phyloP scores from a whole-genome alignment of 2,113 vertebrate genomes.

The Thalassarche chlororhynchos region DNA sequence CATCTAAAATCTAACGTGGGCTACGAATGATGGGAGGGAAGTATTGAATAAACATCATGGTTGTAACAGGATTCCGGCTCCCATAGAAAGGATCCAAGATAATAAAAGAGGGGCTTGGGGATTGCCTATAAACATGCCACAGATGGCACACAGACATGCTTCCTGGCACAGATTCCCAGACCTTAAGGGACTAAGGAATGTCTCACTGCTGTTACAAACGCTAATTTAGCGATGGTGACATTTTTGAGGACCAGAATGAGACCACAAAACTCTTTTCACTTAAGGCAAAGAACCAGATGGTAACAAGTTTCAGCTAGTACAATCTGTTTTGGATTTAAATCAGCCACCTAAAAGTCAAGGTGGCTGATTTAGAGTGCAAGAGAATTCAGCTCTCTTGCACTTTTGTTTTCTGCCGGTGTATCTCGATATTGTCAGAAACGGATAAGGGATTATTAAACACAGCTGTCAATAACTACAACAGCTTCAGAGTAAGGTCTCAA shows the following conservation, averaged over 20 bases:
- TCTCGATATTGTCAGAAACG: accelerated
- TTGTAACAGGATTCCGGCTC: background rate
- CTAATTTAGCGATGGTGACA: slow-evolving; percentile 16
- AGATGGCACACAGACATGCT: slow-evolving; percentile 27
- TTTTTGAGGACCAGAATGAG: slow-evolving; percentile 41
- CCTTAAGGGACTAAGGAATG: background rate
- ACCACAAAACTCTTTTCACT: slow-evolving; percentile 56
- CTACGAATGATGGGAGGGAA: background rate
- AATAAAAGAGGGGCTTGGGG: background rate
- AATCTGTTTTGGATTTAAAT: background rate
- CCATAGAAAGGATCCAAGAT: background rate
- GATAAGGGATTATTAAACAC: background rate
- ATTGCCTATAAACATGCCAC: background rate
- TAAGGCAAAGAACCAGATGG: slow-evolving; percentile 34
- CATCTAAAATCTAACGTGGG: background rate
- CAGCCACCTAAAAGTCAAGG: background rate
- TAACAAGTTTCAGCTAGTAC: slow-evolving; percentile 17
- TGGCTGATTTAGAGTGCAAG: too few relatives aligned
- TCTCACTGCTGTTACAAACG: background rate
- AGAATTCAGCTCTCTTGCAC: background rate
- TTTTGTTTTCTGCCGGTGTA: background rate
- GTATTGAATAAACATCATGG: background rate
- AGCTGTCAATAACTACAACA: background rate
- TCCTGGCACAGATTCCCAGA: background rate
- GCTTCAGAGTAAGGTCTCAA: background rate